Evolutionary conservation across 2,113 vertebrate species (phyloP), one percentile per base, ranked within the genome.

Genomic region (Pseudorhombus dupliciocellatus): DNA sequence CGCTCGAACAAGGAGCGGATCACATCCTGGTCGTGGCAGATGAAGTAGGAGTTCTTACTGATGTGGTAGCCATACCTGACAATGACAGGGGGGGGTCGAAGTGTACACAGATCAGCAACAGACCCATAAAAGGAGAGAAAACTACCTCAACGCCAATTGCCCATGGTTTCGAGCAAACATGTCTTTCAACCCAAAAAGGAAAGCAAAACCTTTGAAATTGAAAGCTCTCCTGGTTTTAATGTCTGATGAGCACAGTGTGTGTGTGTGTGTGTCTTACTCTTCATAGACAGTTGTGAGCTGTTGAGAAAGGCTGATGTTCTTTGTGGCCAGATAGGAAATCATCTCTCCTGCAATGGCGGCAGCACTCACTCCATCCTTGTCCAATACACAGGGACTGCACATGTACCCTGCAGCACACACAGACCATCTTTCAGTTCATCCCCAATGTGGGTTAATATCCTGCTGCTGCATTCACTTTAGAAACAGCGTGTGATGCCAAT

Each of bases 331-430:
- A 87, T 94, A 97, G 51, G 95, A 95, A 21, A 94, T 89, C 93
- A 98, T 87, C 90, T 99, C 98, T 0, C 96, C 97, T 5, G 93
- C 92, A 60, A 99, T 98, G 74, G 95, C 97, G 2, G 97, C 97
- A 0, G 95, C 96, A 5, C 97, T 99, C 60, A 99, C 95, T 22
- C 97, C 98, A 44, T 99, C 98, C 87, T 99, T 99, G 91, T 99
- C 98, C 91, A 99, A 78, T n/a, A 99, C 97, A 46, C 91, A 93
- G 18, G 96, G 93, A 77, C 95, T 95, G 84, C 97, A 98, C 98
- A 99, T 99, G 44, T 98, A 99, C 0, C 97, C 98, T 99, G 73
- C 8, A 73, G 70, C 26, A 83, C 56, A 85, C 53, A 76, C n/a
- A n/a, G n/a, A n/a, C n/a, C n/a, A n/a, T n/a, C 31, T 12, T 51